Conservation (phyloP, 2,888 invertebrate genomes). For the Nymphalis c-album region DNA sequence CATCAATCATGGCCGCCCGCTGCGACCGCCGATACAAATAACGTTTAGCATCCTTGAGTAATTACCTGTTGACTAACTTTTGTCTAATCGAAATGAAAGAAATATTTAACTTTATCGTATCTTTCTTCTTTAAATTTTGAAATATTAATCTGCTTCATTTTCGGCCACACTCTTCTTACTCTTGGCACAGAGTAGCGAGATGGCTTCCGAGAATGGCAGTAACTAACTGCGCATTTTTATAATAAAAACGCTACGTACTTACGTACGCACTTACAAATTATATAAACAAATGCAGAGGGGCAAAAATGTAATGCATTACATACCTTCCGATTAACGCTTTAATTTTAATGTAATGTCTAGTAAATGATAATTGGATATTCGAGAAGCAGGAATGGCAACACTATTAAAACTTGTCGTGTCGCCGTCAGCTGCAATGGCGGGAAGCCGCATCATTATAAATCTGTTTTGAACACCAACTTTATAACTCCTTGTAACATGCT, state of each 20-base stretch:
- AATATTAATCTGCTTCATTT: too few species aligned
- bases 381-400: slow-evolving; percentile 17
- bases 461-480: slow-evolving; percentile 21
- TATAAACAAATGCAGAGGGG: too few species aligned
- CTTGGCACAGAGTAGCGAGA: too few species aligned
- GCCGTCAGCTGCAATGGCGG: slow-evolving; percentile 27
- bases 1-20: slow-evolving; percentile 44
- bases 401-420: slow-evolving; percentile 20
- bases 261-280: too few species aligned
- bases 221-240: too few species aligned
- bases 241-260: too few species aligned
- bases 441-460: slow-evolving; percentile 28
- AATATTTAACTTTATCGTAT: too few species aligned
- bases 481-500: slow-evolving; percentile 8
- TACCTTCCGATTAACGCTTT: neutral
- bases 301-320: too few species aligned
- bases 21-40: slow-evolving; percentile 37
- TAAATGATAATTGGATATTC: slow-evolving; percentile 20
- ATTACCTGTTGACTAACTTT: slow-evolving; percentile 18
- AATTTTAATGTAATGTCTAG: slow-evolving; percentile 1
- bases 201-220: too few species aligned
- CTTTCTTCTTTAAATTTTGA: too few species aligned
- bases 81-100: neutral
- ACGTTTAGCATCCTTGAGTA: slow-evolving; percentile 37
- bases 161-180: too few species aligned